phyloP scores from a whole-genome alignment of 2,797 vertebrate species.

The Aulostomus chinensis region DNA sequence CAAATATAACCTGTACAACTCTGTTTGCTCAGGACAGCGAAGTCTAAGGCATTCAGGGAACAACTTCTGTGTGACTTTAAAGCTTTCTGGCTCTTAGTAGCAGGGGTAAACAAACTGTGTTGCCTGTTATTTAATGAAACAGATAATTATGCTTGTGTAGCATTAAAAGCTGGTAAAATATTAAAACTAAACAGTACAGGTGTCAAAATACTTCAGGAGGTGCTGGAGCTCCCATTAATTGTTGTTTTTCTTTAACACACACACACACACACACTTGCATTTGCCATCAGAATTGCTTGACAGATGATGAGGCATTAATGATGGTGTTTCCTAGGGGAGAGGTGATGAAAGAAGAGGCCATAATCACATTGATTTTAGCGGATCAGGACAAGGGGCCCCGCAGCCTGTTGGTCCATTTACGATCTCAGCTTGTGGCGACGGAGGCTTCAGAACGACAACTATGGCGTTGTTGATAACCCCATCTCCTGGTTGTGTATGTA shows the following conservation, averaged over 20 bases:
- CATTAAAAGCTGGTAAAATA: conserved; percentile 2
- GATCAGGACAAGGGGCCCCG: conserved; percentile 7
- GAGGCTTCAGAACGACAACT: too few relatives aligned
- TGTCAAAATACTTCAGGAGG: conserved; percentile 8
- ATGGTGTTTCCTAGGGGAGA: conserved; percentile 6
- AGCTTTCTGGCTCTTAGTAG: too few relatives aligned
- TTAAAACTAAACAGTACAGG: conserved; percentile 7
- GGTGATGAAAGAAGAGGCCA: conserved; percentile 12
- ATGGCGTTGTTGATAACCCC: too few relatives aligned
- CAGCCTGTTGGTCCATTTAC: conserved; percentile 3
- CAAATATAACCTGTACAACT: too few relatives aligned
- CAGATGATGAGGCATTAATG: conserved; percentile 24
- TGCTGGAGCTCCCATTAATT: too few relatives aligned
- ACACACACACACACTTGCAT: neutral
- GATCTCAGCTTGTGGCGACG: neutral
- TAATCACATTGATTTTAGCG: conserved; percentile 13
- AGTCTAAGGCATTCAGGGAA: too few relatives aligned
- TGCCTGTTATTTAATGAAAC: conserved; percentile 1
- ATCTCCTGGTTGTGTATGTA: too few relatives aligned
- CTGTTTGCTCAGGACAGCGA: too few relatives aligned
- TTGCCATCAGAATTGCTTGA: conserved; percentile 16
- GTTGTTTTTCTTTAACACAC: neutral
- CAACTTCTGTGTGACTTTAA: too few relatives aligned
- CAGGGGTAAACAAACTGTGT: too few relatives aligned
- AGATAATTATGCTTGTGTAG: conserved; percentile 1